phyloP scores from a whole-genome alignment of 2,797 vertebrate species.

The Mormyrops boulengeri region DNA sequence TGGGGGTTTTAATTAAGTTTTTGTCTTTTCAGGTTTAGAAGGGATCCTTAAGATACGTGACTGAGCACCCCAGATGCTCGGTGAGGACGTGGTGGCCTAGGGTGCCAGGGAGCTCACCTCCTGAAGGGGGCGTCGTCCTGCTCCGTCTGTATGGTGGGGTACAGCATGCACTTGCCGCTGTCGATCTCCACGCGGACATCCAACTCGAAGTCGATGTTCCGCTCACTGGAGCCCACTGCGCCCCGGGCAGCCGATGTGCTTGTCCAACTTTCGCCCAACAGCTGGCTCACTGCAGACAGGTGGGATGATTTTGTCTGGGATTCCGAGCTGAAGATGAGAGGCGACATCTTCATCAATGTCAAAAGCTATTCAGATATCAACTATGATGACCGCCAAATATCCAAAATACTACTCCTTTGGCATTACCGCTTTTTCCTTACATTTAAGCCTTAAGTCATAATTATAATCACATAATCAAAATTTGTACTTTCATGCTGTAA shows the following conservation, averaged over 20 bases:
- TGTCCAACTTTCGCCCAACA: constrained; percentile 92
- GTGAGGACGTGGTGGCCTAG: neutral
- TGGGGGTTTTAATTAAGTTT: neutral
- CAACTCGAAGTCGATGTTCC: constrained; percentile 98
- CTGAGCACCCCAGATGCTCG: neutral
- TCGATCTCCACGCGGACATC: constrained; percentile 98
- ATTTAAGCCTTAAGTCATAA: neutral
- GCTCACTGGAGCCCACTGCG: constrained; percentile 74
- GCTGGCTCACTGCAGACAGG: constrained; percentile 85
- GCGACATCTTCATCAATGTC: neutral
- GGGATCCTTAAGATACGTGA: neutral
- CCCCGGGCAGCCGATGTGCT: constrained; percentile 70
- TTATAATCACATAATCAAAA: neutral
- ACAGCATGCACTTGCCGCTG: constrained; percentile 93
- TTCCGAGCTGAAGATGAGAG: constrained; percentile 57
- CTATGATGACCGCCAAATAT: neutral
- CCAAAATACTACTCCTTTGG: neutral
- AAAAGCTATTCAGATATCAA: neutral
- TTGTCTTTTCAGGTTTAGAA: neutral
- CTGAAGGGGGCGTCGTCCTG: constrained; percentile 82
- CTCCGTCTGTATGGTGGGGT: constrained; percentile 84
- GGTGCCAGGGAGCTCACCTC: constrained; percentile 58
- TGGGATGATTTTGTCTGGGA: constrained; percentile 80
- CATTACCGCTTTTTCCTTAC: neutral
- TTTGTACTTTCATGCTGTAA: neutral